Conservation (phyloP, 2,888 invertebrate species). For the Andrena praecox region DNA sequence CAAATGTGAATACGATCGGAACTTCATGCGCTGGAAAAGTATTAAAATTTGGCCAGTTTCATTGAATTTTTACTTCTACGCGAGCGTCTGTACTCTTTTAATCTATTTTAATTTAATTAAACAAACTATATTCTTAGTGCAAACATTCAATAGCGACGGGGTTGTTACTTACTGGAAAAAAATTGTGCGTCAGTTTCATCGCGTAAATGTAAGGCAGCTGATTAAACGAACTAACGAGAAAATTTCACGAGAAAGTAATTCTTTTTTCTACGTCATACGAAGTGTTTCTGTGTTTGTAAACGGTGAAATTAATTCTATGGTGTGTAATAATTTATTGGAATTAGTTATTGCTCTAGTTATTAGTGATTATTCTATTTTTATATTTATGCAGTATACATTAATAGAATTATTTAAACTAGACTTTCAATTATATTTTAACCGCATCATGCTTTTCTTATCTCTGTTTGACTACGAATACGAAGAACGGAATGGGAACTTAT, state of each 20-base stretch:
- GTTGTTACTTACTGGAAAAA: slow-evolving; percentile 6
- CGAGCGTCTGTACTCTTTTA: slow-evolving; percentile 5
- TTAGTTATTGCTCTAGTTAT: not conserved
- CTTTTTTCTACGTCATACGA: slow-evolving; percentile 7
- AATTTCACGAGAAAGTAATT: slow-evolving; percentile 16
- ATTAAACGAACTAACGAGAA: slow-evolving; percentile 3
- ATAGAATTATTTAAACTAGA: slow-evolving; percentile 13
- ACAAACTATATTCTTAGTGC: not conserved
- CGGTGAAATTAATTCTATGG: slow-evolving; percentile 8
- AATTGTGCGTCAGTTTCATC: not conserved
- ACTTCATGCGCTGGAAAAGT: not conserved
- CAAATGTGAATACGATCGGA: slow-evolving; percentile 11
- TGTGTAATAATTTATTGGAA: slow-evolving; percentile 8
- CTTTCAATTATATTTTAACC: not conserved
- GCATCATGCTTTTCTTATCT: not conserved
- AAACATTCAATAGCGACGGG: not conserved
- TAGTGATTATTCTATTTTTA: slow-evolving; percentile 20
- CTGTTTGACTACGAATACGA: slow-evolving; percentile 3
- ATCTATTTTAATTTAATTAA: not conserved
- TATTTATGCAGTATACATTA: slow-evolving; percentile 13
- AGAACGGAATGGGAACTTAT: not conserved
- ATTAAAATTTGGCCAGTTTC: not conserved
- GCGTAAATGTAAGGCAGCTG: slow-evolving; percentile 12
- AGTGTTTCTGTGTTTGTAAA: slow-evolving; percentile 10
- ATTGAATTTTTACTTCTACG: not conserved